These are phyloP conservation scores for Nomada fucata DNA, from an alignment of 2,888 invertebrate genomes.

Conservation along the genomic window DNA sequence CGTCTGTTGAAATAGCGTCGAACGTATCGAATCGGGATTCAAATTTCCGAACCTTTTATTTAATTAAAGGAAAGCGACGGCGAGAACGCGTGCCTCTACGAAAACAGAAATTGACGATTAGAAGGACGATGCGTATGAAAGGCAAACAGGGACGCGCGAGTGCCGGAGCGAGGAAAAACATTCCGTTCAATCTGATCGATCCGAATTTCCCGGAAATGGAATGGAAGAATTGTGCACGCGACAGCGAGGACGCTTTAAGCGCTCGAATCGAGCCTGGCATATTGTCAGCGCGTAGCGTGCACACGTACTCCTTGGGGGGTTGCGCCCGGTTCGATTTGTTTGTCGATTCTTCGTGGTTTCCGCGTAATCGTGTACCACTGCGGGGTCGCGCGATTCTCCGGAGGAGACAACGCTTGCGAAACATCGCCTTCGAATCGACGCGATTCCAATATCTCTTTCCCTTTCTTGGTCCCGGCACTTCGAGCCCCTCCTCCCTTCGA, in stretches of 20 bases:
- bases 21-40: constrained; percentile 36
- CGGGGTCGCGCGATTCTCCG: background rate
- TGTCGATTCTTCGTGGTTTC: background rate
- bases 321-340: background rate
- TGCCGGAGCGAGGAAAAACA: background rate
- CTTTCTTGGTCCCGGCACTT: too few relatives aligned
- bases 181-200: constrained; percentile 39
- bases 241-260: constrained; percentile 25
- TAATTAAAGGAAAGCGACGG: constrained; percentile 21
- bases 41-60: constrained; percentile 37
- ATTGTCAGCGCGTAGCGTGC: background rate
- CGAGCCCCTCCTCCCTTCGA: background rate
- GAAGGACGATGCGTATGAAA: constrained; percentile 49
- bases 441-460: too few relatives aligned
- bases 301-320: background rate
- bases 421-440: background rate
- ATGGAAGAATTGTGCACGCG: background rate
- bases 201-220: constrained; percentile 3
- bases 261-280: background rate
- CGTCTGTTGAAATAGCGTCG: constrained; percentile 28
- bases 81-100: background rate
- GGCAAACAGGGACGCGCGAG: constrained; percentile 47
- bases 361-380: background rate
- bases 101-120: constrained; percentile 55
- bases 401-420: background rate